Percentiles rank a stretch among this genome's conserved stretches.
Conservation (phyloP, 2,888 invertebrate genomes). For the Ernsta delagoae region DNA sequence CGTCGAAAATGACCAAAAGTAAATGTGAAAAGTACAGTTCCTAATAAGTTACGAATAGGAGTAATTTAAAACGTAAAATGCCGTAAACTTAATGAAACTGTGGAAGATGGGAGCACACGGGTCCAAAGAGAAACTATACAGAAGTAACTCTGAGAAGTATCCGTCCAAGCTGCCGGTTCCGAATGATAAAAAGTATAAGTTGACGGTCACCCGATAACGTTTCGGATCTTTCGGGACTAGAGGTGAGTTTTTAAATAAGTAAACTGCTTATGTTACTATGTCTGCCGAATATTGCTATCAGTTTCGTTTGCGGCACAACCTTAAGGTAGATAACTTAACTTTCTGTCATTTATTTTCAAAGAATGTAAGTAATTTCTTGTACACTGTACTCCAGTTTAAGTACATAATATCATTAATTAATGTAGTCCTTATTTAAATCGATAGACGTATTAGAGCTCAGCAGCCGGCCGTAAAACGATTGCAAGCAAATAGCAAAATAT, state of each 20-base stretch:
- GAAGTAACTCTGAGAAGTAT: constrained; percentile 87
- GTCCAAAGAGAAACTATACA: constrained; percentile 89
- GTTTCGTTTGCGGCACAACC: too few relatives aligned
- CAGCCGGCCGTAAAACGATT: too few relatives aligned
- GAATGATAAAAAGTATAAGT: constrained; percentile 83
- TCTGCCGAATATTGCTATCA: too few relatives aligned
- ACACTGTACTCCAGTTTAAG: too few relatives aligned
- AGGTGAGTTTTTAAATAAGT: constrained; percentile 70
- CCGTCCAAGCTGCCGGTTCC: constrained; percentile 83
- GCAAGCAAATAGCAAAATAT: background rate
- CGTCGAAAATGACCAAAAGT: constrained; percentile 30
- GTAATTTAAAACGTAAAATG: constrained; percentile 53
- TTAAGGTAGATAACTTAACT: too few relatives aligned
- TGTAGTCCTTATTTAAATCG: too few relatives aligned
- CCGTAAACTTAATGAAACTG: constrained; percentile 66
- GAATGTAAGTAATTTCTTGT: too few relatives aligned
- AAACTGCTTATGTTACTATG: too few relatives aligned
- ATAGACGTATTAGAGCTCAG: too few relatives aligned
- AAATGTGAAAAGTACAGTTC: constrained; percentile 29
- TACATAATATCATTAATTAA: too few relatives aligned
- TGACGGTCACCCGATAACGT: constrained; percentile 87
- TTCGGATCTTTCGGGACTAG: constrained; percentile 89
- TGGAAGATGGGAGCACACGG: constrained; percentile 90
- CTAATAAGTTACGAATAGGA: constrained; percentile 35
- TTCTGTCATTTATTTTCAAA: too few relatives aligned